Evolutionary conservation across 2,888 invertebrate genomes (phyloP), one percentile per base, ranked within the genome.

Genomic region (Papilio protenor): DNA sequence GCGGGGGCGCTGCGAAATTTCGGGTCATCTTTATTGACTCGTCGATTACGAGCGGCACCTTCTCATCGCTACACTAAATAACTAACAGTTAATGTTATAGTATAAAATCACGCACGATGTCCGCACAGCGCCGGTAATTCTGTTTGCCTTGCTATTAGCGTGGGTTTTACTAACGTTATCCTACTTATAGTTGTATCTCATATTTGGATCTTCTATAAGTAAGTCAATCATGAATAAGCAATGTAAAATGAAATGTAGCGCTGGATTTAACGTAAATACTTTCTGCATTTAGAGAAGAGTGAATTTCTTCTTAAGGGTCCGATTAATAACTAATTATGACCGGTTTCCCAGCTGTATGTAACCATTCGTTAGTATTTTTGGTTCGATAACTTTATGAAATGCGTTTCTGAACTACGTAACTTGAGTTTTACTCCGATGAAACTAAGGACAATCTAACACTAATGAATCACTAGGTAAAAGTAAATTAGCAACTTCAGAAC

Each of bases 41-140:
- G 80, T 81, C 78, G 81, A 83, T 84, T 82, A 83, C 81, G 85
- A 85, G 80, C 73, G 18, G 80, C 86, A 88, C 87, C 86, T 89
- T 88, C 87, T 88, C 87, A 88, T 90, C 85, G 87, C 84, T 83
- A 83, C 85, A 90, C 90, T 88, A 90, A 90, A 90, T 83, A 88
- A 82, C 83, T 85, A 89, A 94, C 94, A 91, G 94, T 93, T 93
- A 93, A 87, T 88, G 85, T 89, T 92, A 88, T 92, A 94, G 94
- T 92, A 93, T 93, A 88, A 92, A 90, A 94, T 94, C 94, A 94
- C 94, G 94, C 85, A 89, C 84, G 86, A 88, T 89, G 87, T 88
- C 86, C 81, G 87, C 87, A 85, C 84, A 85, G 84, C 83, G 80
- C 79, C 83, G 83, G 85, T 84, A 84, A 93, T 91, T 90, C 81